These are phyloP conservation scores for Conus ventricosus DNA, from an alignment of 1,140 invertebrate species.

Conservation along the genomic window DNA sequence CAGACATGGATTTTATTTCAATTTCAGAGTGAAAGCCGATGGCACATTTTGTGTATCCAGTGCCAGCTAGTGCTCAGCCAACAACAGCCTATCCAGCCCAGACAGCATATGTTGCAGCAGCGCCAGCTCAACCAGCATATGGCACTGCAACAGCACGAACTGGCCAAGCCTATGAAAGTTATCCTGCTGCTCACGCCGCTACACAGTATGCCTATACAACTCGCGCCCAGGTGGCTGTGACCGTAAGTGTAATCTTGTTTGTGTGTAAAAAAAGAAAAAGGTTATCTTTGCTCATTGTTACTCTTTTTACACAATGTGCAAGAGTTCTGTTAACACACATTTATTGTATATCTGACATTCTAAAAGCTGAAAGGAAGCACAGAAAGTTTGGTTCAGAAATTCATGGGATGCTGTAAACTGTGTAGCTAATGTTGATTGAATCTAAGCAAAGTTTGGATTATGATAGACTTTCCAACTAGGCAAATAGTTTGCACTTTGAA, in stretches of 20 bases:
- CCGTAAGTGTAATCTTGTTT: slow-evolving; percentile 51
- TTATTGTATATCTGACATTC: too few relatives aligned
- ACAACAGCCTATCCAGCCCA: slow-evolving; percentile 55
- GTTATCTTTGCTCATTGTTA: too few relatives aligned
- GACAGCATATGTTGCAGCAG: slow-evolving; percentile 81
- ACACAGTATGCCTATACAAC: slow-evolving; percentile 71
- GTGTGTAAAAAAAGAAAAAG: neutral
- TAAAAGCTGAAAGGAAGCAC: too few relatives aligned
- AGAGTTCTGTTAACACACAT: too few relatives aligned
- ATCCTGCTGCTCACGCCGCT: slow-evolving; percentile 69
- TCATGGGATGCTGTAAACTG: too few relatives aligned
- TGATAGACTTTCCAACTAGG: too few relatives aligned
- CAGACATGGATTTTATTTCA: neutral
- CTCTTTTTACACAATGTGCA: too few relatives aligned
- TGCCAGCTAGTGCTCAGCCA: slow-evolving; percentile 62
- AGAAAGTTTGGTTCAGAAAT: too few relatives aligned
- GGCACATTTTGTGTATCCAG: slow-evolving; percentile 71
- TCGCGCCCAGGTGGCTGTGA: slow-evolving; percentile 69
- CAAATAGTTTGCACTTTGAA: too few relatives aligned
- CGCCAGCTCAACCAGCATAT: slow-evolving; percentile 79
- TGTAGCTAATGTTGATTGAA: too few relatives aligned
- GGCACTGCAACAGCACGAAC: slow-evolving; percentile 66
- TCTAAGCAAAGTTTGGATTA: too few relatives aligned
- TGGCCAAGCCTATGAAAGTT: slow-evolving; percentile 69
- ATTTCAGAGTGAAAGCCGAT: slow-evolving; percentile 41